Conservation (phyloP, 2,888 invertebrate genomes). For the Dicyrtomina minuta region DNA sequence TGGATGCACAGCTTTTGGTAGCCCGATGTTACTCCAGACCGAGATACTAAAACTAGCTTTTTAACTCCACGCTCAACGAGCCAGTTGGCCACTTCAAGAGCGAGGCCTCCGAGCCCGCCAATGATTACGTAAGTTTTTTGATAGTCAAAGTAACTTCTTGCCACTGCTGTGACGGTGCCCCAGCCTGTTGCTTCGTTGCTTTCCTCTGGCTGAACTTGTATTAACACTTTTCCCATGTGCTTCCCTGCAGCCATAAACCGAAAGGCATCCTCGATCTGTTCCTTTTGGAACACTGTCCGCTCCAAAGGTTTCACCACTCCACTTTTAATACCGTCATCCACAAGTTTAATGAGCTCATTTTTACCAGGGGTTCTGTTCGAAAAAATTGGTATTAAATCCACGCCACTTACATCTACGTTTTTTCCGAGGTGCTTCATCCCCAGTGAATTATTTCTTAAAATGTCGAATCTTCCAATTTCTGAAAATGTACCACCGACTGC, state of each 20-base stretch:
- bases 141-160: slow-evolving; percentile 62
- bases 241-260: slow-evolving; percentile 68
- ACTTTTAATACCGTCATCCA: slow-evolving; percentile 66
- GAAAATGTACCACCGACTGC: slow-evolving; percentile 57
- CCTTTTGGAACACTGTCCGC: slow-evolving; percentile 65
- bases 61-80: slow-evolving; percentile 30
- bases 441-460: slow-evolving; percentile 66
- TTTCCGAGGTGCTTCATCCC: slow-evolving; percentile 89
- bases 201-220: slow-evolving; percentile 59
- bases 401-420: no score
- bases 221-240: no score
- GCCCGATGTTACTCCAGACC: no score
- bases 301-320: slow-evolving; percentile 72
- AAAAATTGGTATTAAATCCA: slow-evolving; percentile 61
- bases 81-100: slow-evolving; percentile 33
- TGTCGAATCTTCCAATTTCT: slow-evolving; percentile 15
- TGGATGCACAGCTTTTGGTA: no score
- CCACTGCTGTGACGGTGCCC: slow-evolving; percentile 56
- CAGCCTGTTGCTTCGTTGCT: slow-evolving; percentile 54
- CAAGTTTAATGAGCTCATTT: slow-evolving; percentile 61
- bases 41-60: no score
- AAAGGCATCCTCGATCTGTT: slow-evolving; percentile 73
- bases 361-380: no score
- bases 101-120: no score
- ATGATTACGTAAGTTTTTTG: slow-evolving; percentile 60